Conservation (phyloP, 2,888 invertebrate genomes). For the Agapostemon virescens region DNA sequence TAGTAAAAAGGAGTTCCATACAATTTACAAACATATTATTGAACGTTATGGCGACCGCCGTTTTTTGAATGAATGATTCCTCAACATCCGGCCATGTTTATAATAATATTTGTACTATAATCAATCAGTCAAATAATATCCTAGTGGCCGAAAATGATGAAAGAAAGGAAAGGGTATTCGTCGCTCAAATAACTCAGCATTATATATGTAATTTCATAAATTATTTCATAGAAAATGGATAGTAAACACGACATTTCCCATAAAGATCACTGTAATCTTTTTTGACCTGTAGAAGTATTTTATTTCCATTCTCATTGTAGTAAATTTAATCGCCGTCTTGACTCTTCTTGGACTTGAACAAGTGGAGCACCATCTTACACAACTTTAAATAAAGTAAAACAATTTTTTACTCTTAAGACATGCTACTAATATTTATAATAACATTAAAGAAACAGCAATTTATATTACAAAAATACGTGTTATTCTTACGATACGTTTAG, state of each 20-base stretch:
- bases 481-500: conserved; percentile 34
- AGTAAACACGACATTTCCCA: conserved; percentile 60
- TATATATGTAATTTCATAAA: conserved; percentile 73
- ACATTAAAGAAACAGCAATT: conserved; percentile 49
- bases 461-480: conserved; percentile 33
- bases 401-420: conserved; percentile 47
- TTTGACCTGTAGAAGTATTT: conserved; percentile 50
- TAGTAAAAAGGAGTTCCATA: conserved; percentile 48
- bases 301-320: conserved; percentile 38
- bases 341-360: conserved; percentile 12
- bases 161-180: conserved; percentile 60
- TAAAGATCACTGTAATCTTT: conserved; percentile 31
- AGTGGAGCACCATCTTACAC: conserved; percentile 15
- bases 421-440: conserved; percentile 29
- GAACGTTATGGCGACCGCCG: conserved; percentile 60
- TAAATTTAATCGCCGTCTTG: conserved; percentile 21
- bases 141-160: conserved; percentile 51
- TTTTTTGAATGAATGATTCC: conserved; percentile 68
- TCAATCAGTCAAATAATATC: conserved; percentile 48
- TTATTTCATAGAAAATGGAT: conserved; percentile 71
- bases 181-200: conserved; percentile 72
- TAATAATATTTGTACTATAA: conserved; percentile 66
- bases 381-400: conserved; percentile 50
- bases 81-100: conserved; percentile 73
- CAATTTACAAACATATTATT: conserved; percentile 46